Evolutionary conservation across 1,140 invertebrate genomes (phyloP), one percentile per base, ranked within the genome.

Genomic region (Centruroides sculpturatus): DNA sequence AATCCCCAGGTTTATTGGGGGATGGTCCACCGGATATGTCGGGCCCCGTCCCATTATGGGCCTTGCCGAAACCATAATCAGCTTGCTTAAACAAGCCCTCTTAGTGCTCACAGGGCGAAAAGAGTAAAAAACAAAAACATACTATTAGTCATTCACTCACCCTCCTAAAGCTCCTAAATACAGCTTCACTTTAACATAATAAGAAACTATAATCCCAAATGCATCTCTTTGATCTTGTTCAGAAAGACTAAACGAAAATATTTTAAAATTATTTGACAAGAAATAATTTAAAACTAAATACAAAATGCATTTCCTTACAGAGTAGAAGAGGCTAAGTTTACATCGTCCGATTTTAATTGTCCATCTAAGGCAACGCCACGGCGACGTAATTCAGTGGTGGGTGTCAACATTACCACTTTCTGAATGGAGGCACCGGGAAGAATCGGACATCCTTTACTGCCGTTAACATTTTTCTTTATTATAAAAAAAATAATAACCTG

Each of bases 131-230:
- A 10, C 11, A 34, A 55, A 34, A 35, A 35, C 47, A n/a, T 5
- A 11, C 34, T 8, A 57, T 49, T 7, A 57, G 3, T 35, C 6
- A 2, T 23, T 12, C 35, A 56, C 61, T 61, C 53, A 66, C 64
- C 92, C 92, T 73, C 88, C 91, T 47, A 98, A 80, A 67, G 92
- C 83, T 36, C 94, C 91, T 55, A 98, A 81, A 69, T 90, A 89
- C 56, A 99, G 82, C 79, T 96, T 95, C 58, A 98, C 94, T 81
- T 98, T 98, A 8, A 89, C 85, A 35, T 84, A 83, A 75, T 93
- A 93, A 3, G 87, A 90, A 5, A 93, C 87, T 62, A 92, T 83
- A 64, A 92, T 92, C 35, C 89, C 89, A 73, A 92, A 92, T 10
- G 86, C 83, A 72, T 92, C 89, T 47, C 85, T 80, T 59, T 87